phyloP scores from a whole-genome alignment of 2,113 vertebrate genomes.

The Ginglymostoma cirratum region DNA sequence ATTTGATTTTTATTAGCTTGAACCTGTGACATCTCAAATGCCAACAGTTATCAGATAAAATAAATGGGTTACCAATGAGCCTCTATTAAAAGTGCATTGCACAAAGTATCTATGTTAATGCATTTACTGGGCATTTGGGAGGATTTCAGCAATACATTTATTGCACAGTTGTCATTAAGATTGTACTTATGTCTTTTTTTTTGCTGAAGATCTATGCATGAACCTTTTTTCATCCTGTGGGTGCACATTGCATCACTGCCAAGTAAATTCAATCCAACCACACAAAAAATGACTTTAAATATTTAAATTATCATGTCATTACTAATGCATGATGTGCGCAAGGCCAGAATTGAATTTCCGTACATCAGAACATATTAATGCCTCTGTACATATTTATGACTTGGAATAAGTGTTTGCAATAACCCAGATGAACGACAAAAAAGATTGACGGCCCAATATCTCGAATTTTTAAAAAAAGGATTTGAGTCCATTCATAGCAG shows the following conservation, averaged over 20 bases:
- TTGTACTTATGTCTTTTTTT: not conserved
- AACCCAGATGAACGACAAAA: not conserved
- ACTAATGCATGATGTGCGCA: not conserved
- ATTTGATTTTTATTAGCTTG: not conserved
- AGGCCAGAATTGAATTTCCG: not conserved
- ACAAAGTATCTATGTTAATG: not conserved
- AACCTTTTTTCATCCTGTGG: not conserved
- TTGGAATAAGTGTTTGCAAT: not conserved
- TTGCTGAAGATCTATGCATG: not conserved
- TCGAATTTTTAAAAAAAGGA: not conserved
- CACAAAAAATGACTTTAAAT: not conserved
- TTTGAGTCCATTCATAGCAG: not conserved
- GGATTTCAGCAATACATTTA: not conserved
- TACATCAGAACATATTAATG: not conserved
- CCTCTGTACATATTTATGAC: not conserved
- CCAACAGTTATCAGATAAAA: not conserved
- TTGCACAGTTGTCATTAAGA: not conserved
- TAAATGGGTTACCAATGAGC: not conserved
- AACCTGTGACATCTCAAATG: not conserved
- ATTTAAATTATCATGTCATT: not conserved
- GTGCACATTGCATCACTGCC: not conserved
- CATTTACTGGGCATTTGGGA: not conserved
- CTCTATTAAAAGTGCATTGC: not conserved
- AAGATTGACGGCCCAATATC: not conserved
- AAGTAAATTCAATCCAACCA: not conserved